Base-by-base conservation (phyloP, 2,113 vertebrate genomes). In the Hypomesus transpacificus region DNA sequence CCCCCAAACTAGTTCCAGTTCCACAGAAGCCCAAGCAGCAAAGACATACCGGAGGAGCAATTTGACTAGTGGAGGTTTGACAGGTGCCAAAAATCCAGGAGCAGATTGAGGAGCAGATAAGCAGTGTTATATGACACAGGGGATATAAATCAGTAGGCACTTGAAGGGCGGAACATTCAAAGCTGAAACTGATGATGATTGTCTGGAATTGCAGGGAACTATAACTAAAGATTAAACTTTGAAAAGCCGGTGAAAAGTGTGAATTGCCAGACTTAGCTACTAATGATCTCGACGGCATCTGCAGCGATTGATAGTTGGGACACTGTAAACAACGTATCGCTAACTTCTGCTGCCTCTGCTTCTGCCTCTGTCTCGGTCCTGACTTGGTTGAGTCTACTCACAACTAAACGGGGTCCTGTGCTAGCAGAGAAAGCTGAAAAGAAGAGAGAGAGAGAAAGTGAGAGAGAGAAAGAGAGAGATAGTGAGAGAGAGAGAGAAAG, bases 291-390 rank as follows among this genome's bases (percentile, higher is more conserved):
- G 17, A 18, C 18, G 1, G 9, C 20, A 13, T 20, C 64, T 66
- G 13, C 34, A 21, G 34, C 18, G 6, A 9, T 20, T 0, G 50
- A 18, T 5, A n/a, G 26, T 3, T 26, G 3, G 58, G 21, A 46
- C 21, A 39, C 34, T 46, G 31, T 20, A 82, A 78, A 75, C 3
- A 70, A 75, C 65, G 58, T 16, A 28, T 65, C 64, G 51, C 61
- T 18, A 60, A 31, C 60, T 63, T 13, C 52, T 68, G 51, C 67
- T 62, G 18, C 31, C 31, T 64, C 26, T 21, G 56, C n/a, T 6
- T 60, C 54, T n/a, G 54, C 54, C 54, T n/a, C 17, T 4, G 18
- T 9, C 54, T 20, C 53, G 20, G 20, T 21, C 22, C 57, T 6
- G n/a, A 8, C 20, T 14, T 14, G 21, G 58, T 9, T 20, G 58